Base-by-base conservation (phyloP, 64 coral and sea anemone genomes). In the Montipora foliosa region DNA sequence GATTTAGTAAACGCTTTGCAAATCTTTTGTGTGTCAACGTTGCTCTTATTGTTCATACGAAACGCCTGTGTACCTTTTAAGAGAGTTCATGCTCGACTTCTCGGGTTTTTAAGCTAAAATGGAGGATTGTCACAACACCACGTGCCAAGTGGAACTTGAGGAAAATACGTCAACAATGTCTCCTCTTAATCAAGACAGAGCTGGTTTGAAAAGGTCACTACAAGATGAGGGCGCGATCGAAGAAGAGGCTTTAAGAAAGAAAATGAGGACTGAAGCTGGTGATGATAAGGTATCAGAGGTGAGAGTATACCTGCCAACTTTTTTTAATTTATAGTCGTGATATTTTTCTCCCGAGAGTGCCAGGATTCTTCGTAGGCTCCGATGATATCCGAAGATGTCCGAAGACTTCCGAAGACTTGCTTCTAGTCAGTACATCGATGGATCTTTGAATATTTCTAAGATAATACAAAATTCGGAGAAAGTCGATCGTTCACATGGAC, bases 181-280 rank as follows among this genome's bases (percentile, higher is more conserved):
- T 71, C 44, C 62, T 47, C 19, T 50, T 7, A 86, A 7, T 10
- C 44, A 72, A 16, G 16, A 71, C 19, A 86, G 5, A 19, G 66
- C 44, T 17, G 46, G 45, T 19, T 67, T 86, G 62, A 86, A 86
- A 8, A 86, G 82, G 19, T 13, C 62, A 16, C 64, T 86, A 2
- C 8, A 86, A 13, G 82, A 86, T 86, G 82, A 72, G 9, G 71
- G 17, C 66, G 22, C 8, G 17, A 20, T 49, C 4, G 82, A 86
- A 9, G 46, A 86, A 3, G 46, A 86, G 9, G 5, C 66, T n/a
- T 48, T 17, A 24, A 71, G 11, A 13, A 86, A 86, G 46, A 86
- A 14, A 72, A 5, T 86, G 45, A 86, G 71, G 49, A 86, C 66
- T 49, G 47, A 49, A 71, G 48, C 17, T 49, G 17, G 82, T 25